A percentile compares a stretch with the other conserved stretches of the same genome.
phyloP scores from a whole-genome alignment of 2,797 vertebrate genomes.

The Rousettus madagascariensis region DNA sequence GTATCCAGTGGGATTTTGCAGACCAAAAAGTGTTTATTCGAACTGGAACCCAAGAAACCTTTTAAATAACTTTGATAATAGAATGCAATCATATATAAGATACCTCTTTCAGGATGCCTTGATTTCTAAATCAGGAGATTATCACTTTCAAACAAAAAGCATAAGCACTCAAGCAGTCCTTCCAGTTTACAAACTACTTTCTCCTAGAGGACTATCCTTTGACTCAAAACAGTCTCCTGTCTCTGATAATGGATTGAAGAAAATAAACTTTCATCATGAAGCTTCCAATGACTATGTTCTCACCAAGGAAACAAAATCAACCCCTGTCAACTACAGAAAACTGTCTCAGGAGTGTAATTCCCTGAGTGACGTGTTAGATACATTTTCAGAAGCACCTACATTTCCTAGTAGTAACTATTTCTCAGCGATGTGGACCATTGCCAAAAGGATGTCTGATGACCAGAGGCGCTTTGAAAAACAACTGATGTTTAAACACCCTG shows the following conservation, averaged over 20 bases:
- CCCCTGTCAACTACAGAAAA: not conserved
- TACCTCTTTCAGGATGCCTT: conserved; percentile 70
- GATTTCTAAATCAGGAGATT: conserved; percentile 39
- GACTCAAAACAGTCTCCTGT: conserved; percentile 5
- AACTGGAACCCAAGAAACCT: conserved; percentile 47
- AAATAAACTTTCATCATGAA: conserved; percentile 5
- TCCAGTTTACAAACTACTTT: not conserved
- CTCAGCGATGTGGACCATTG: conserved; percentile 85
- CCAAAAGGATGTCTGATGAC: conserved; percentile 86
- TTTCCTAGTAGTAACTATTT: conserved; percentile 83
- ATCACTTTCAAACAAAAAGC: conserved; percentile 29
- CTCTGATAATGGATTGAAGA: conserved; percentile 32
- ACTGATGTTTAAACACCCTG: conserved; percentile 90
- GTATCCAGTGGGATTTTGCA: conserved; percentile 41
- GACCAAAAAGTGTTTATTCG: conserved; percentile 38
- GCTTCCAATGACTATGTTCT: not conserved
- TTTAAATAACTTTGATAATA: conserved; percentile 41
- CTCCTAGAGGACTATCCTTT: conserved; percentile 7
- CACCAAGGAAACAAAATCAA: not conserved
- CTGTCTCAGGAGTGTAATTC: conserved; percentile 85
- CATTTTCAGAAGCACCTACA: conserved; percentile 60
- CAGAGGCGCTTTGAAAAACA: conserved; percentile 87
- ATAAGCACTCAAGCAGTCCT: not conserved
- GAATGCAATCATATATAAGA: not conserved
- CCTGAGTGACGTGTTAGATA: conserved; percentile 90